Conservation (phyloP, 1,140 invertebrate genomes). For the Zophobas morio region DNA sequence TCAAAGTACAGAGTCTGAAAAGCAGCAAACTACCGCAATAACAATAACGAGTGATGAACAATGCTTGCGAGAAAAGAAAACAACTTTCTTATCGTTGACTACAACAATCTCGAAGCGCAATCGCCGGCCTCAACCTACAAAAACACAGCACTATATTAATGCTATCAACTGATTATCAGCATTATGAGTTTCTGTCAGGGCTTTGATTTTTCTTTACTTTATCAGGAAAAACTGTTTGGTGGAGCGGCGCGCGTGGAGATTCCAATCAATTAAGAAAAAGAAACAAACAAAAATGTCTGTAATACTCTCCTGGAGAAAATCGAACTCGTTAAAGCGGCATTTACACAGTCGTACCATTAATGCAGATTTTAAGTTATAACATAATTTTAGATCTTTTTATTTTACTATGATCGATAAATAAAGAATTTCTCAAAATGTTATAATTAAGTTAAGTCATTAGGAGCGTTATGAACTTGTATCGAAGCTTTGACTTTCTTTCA, state of each 20-base stretch:
- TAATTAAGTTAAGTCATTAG: no score
- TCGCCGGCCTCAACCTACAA: neutral
- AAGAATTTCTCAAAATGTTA: no score
- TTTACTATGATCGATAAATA: no score
- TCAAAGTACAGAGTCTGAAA: neutral
- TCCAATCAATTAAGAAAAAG: no score
- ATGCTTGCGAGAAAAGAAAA: neutral
- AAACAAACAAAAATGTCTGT: no score
- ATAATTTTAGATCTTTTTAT: no score
- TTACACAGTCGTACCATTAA: no score
- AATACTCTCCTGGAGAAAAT: no score
- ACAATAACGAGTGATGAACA: constrained; percentile 1
- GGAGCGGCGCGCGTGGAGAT: neutral
- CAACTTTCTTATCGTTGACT: constrained; percentile 6
- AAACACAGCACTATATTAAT: constrained; percentile 6
- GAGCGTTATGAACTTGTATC: no score
- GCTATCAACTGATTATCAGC: neutral
- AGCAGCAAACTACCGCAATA: constrained; percentile 1
- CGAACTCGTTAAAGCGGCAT: no score
- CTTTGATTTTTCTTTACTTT: neutral
- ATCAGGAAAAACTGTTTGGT: neutral
- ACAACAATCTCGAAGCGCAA: neutral
- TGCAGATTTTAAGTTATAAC: no score
- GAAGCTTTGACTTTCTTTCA: no score
- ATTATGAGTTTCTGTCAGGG: neutral